A percentile compares a stretch with the other conserved stretches of the same genome.
phyloP scores from a whole-genome alignment of 1,140 invertebrate genomes.

The Drosophila watanabei region DNA sequence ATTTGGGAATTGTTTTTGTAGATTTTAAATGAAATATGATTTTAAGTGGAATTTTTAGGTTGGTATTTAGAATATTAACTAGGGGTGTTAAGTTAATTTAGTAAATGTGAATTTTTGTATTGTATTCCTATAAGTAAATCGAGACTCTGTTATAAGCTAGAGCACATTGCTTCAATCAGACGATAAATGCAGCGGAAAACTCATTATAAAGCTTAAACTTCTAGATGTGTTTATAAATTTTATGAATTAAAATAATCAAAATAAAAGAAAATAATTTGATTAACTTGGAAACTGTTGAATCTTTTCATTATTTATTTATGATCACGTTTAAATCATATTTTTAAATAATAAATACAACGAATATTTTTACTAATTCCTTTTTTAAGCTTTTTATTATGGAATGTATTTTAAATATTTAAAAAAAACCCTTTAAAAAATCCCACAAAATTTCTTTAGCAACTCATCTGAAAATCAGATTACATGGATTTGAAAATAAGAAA shows the following conservation, averaged over 20 bases:
- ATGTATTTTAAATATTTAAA: neutral
- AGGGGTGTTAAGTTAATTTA: too few species aligned
- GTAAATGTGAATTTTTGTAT: neutral
- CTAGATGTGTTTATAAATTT: neutral
- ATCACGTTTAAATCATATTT: neutral
- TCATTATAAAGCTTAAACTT: neutral
- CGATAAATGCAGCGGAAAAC: neutral
- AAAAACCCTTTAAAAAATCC: neutral
- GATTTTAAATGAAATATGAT: constrained; percentile 1
- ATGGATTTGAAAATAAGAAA: neutral
- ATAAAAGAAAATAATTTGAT: neutral
- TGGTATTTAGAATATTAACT: neutral
- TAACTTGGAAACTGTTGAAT: neutral
- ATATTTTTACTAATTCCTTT: too few species aligned
- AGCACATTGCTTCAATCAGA: too few species aligned
- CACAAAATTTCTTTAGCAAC: neutral
- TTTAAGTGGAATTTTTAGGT: neutral
- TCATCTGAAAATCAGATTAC: neutral
- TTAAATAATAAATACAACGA: too few species aligned
- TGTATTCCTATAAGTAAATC: neutral
- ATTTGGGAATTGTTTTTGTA: neutral
- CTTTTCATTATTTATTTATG: neutral
- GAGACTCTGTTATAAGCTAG: neutral
- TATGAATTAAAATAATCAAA: neutral
- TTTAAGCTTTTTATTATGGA: neutral